Evolutionary conservation across 30 jellyfish, hydroid and myxozoan species (phyloP), one percentile per base, ranked within the genome.

Genomic region (Hydractinia echinata): DNA sequence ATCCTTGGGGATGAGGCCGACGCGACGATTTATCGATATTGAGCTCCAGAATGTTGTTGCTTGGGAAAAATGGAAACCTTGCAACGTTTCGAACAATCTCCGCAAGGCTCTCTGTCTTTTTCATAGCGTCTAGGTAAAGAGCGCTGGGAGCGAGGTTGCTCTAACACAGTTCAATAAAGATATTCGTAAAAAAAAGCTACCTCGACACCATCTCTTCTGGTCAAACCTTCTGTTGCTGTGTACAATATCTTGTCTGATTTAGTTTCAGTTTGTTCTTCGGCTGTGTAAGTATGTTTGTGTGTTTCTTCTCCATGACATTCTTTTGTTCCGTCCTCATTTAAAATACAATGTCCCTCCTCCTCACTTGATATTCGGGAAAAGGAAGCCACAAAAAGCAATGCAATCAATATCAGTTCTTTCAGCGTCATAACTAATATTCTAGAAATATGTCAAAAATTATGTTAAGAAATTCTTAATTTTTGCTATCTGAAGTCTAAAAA

Each of bases 201-300:
- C 83, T 74, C 53, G n/a, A 74, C 83, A 74, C 83, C 83, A 48
- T 74, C 72, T 58, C 83, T 30, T 49, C 83, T 74, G 51, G 83
- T 20, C 39, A 74, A 49, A n/a, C 83, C 83, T 11, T 74, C 54
- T 19, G 30, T 15, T 58, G 66, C 21, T 18, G 15, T 4, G 51
- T 74, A 48, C 61, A 48, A 48, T 48, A 49, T 10, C 6, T 4
- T n/a, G 10, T 74, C 83, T 4, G 21, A 48, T 19, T 19, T 7
- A 6, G 52, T 5, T 51, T 9, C 61, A 10, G 72, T 21, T 50
- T 49, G 83, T 49, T 64, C 18, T 13, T 64, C 74, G 19, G 19
- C n/a, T n/a, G 10, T 64, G 74, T 64, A 64, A n/a, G 10, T 64
- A 13, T 49, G 55, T 51, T 7, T 30, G 50, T 20, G 61, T 15